These are phyloP conservation scores for Chrysochloris asiatica DNA, from an alignment of 2,113 vertebrate genomes.

Conservation along the genomic window DNA sequence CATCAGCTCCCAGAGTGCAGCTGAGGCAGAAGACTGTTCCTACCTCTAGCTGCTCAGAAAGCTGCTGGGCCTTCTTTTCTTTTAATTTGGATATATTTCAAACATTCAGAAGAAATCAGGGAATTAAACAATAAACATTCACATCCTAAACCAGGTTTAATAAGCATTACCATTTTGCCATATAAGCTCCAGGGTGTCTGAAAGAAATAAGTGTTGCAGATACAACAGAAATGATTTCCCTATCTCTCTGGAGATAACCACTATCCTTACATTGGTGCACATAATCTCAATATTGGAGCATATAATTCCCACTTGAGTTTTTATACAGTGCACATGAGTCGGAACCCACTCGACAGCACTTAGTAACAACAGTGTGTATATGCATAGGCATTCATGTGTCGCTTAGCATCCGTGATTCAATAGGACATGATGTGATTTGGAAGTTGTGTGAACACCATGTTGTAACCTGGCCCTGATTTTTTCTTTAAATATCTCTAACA, in stretches of 20 bases:
- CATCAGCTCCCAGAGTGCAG: constrained; percentile 4
- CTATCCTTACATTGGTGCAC: neutral
- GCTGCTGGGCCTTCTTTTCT: neutral
- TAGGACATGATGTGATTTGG: neutral
- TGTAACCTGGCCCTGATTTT: neutral
- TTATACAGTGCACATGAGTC: neutral
- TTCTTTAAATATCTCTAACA: neutral
- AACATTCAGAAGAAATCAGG: constrained; percentile 35
- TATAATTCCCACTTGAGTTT: neutral
- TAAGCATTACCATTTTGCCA: neutral
- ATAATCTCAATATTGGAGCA: neutral
- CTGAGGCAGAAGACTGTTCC: neutral
- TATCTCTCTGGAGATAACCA: neutral
- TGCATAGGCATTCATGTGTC: neutral
- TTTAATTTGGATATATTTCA: neutral
- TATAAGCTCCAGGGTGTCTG: neutral
- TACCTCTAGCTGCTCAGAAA: neutral
- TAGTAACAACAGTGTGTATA: no score
- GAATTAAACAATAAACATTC: neutral
- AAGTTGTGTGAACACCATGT: neutral
- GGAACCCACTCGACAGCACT: no score
- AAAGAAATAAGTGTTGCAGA: neutral
- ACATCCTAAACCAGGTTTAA: neutral
- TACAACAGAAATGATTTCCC: neutral
- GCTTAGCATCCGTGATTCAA: no score